A percentile compares a stretch with the other conserved stretches of the same genome.
Conservation (phyloP, 2,888 invertebrate genomes). For the Stomorhina lunata region DNA sequence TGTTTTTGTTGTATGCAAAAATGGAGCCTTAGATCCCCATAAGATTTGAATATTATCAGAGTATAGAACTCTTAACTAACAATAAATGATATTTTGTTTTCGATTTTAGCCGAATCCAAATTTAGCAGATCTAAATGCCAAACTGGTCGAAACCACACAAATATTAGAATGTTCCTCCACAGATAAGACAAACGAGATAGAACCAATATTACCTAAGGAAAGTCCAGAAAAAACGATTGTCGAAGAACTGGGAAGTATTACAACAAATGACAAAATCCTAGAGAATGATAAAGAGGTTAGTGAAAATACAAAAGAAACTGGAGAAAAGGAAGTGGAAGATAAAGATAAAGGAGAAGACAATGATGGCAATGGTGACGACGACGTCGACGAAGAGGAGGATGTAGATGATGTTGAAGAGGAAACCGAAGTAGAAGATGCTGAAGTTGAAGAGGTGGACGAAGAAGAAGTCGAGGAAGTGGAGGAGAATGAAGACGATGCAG, state of each 20-base stretch:
- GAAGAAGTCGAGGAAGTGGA: conserved; percentile 39
- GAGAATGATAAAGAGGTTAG: too few species aligned
- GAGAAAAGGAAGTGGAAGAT: not conserved
- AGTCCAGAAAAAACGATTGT: not conserved
- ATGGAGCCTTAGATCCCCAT: too few species aligned
- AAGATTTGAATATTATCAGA: too few species aligned
- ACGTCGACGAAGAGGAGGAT: conserved; percentile 34
- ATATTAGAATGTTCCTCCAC: conserved; percentile 6
- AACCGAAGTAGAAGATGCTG: conserved; percentile 41
- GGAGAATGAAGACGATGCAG: conserved; percentile 33
- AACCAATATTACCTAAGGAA: not conserved
- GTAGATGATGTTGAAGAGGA: conserved; percentile 33
- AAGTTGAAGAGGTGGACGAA: conserved; percentile 39
- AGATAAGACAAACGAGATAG: not conserved
- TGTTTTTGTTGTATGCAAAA: conserved; percentile 7
- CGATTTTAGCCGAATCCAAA: not conserved
- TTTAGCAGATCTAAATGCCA: conserved; percentile 28
- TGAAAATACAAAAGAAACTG: too few species aligned
- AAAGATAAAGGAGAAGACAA: conserved; percentile 30
- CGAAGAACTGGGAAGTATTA: conserved; percentile 22
- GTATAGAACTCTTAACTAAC: too few species aligned
- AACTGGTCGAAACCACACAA: conserved; percentile 27
- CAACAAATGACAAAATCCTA: not conserved
- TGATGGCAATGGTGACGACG: conserved; percentile 25
- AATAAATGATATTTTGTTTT: too few species aligned